These are phyloP conservation scores for Pteromalus puparum DNA, from an alignment of 1,140 invertebrate species.

Conservation along the genomic window DNA sequence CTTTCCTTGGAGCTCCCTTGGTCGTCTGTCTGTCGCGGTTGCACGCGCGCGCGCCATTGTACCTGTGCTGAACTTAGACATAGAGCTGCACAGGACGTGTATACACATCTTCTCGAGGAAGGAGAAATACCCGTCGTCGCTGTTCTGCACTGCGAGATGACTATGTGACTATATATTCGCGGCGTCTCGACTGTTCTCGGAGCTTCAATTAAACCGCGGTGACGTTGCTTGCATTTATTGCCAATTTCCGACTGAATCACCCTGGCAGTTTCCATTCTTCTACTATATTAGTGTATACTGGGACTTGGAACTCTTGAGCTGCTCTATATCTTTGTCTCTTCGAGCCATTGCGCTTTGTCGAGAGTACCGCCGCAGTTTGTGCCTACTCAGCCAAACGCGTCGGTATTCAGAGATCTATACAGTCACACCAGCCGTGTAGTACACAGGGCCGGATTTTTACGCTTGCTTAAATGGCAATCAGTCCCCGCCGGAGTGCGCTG, in stretches of 20 bases:
- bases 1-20: neutral
- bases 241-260: slow-evolving; percentile 50
- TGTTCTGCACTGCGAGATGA: neutral
- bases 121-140: too few relatives aligned
- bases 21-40: neutral
- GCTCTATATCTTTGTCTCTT: too few relatives aligned
- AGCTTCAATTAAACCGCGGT: slow-evolving; percentile 1
- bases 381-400: too few relatives aligned
- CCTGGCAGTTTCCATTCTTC: too few relatives aligned
- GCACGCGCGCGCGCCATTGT: slow-evolving; percentile 5
- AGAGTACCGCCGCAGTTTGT: too few relatives aligned
- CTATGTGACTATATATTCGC: neutral
- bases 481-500: neutral
- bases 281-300: too few relatives aligned
- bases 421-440: too few relatives aligned
- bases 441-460: too few relatives aligned
- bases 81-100: neutral
- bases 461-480: neutral
- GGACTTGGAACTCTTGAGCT: too few relatives aligned
- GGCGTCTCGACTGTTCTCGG: slow-evolving; percentile 40
- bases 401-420: too few relatives aligned
- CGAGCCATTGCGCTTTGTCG: too few relatives aligned
- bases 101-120: too few relatives aligned
- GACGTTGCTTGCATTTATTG: slow-evolving; percentile 56
- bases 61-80: neutral